phyloP scores from a whole-genome alignment of 2,888 invertebrate genomes.

The Pyralis farinalis region DNA sequence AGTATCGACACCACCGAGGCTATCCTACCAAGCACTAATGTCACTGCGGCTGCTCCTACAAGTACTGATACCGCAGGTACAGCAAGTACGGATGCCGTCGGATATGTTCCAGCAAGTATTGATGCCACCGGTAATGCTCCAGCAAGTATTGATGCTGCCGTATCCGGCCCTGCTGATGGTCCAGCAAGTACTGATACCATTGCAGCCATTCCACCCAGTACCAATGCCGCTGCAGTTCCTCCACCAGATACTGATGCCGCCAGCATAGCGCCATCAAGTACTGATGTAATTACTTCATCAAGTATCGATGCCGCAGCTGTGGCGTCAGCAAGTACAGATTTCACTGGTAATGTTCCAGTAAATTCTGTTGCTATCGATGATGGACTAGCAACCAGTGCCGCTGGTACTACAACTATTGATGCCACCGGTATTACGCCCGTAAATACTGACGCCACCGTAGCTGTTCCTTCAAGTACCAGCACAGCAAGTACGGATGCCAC shows the following conservation, averaged over 20 bases:
- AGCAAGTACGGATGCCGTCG: constrained; percentile 3
- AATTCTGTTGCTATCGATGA: neutral
- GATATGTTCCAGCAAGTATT: neutral
- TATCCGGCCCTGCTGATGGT: neutral
- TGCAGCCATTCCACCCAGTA: neutral
- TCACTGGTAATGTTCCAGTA: neutral
- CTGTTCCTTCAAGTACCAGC: neutral
- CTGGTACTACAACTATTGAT: neutral
- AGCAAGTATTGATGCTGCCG: neutral
- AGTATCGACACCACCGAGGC: too few relatives aligned
- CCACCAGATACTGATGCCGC: neutral
- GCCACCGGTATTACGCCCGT: neutral
- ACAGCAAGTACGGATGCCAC: neutral
- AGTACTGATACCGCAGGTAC: too few relatives aligned
- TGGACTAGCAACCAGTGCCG: neutral
- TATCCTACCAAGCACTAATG: neutral
- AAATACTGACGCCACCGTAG: neutral
- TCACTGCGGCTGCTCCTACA: too few relatives aligned
- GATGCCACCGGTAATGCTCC: neutral
- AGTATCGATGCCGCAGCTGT: neutral
- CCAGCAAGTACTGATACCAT: neutral
- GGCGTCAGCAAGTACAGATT: neutral
- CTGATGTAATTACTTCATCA: neutral
- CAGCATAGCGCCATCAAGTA: neutral
- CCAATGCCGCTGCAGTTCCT: neutral